A percentile compares a stretch with the other conserved stretches of the same genome.
Conservation (phyloP, 2,797 vertebrate species). For the Mycteria americana region DNA sequence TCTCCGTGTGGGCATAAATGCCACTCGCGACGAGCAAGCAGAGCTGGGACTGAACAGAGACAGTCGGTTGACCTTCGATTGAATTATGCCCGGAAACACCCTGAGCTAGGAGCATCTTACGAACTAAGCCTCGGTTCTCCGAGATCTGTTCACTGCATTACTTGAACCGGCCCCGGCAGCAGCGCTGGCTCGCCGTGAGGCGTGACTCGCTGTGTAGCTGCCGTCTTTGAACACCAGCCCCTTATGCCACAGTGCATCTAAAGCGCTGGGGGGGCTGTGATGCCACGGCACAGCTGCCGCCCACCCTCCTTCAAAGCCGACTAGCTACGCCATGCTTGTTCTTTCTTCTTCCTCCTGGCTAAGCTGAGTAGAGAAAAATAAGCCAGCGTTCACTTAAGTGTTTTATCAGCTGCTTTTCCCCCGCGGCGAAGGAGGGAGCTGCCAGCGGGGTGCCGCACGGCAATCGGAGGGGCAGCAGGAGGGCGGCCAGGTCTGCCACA, state of each 20-base stretch:
- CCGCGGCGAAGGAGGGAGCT: neutral
- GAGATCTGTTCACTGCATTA: accelerated
- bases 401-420: neutral
- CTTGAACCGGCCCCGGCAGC: neutral
- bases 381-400: too few species aligned
- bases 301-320: neutral
- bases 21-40: neutral
- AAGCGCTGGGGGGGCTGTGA: too few species aligned
- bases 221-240: too few species aligned
- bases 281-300: neutral
- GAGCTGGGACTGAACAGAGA: neutral
- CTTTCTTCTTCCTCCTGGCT: neutral
- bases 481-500: neutral
- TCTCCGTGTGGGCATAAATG: accelerated
- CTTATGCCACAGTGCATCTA: accelerated
- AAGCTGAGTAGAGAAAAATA: too few species aligned
- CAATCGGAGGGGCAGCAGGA: neutral
- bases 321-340: too few species aligned
- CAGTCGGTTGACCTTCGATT: accelerated
- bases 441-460: neutral
- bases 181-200: accelerated
- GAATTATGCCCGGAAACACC: neutral
- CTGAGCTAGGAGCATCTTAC: neutral
- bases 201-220: accelerated
- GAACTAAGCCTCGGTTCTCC: neutral